These are phyloP conservation scores for Drosophila lutescens DNA, from an alignment of 2,888 invertebrate genomes.

Conservation along the genomic window DNA sequence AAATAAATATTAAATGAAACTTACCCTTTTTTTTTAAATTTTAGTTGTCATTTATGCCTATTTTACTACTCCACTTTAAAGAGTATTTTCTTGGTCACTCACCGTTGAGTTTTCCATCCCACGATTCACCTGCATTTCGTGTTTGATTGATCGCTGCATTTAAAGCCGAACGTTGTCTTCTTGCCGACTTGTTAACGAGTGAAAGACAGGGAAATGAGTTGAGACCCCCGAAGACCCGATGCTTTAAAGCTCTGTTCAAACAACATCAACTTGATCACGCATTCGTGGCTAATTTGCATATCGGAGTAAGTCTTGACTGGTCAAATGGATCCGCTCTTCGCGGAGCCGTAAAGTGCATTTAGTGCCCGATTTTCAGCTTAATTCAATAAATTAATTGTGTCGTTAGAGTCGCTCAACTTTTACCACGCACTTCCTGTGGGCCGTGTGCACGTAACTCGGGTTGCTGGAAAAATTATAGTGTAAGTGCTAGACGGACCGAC, in stretches of 20 bases:
- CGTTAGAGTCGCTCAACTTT: conserved; percentile 60
- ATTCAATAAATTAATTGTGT: conserved; percentile 70
- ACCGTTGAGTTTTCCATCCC: background rate
- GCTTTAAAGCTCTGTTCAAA: conserved; percentile 31
- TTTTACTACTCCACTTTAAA: background rate
- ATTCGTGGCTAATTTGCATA: conserved; percentile 71
- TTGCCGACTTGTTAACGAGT: conserved; percentile 50
- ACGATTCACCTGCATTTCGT: conserved; percentile 42
- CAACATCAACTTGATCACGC: conserved; percentile 36
- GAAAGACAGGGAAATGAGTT: conserved; percentile 8
- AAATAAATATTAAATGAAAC: too few species aligned
- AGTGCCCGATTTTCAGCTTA: conserved; percentile 31
- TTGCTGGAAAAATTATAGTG: conserved; percentile 4
- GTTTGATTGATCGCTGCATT: conserved; percentile 62
- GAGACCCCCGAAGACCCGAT: conserved; percentile 30
- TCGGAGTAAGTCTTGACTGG: conserved; percentile 56
- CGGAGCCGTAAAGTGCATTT: conserved; percentile 65
- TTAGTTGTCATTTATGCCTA: too few species aligned
- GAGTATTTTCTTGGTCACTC: conserved; percentile 1
- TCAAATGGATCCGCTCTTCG: conserved; percentile 59
- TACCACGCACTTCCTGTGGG: conserved; percentile 61
- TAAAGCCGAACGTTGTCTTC: conserved; percentile 28
- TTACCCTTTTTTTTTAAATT: too few species aligned
- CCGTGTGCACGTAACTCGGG: conserved; percentile 7
- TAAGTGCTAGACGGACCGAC: conserved; percentile 15